Percentiles rank a stretch among this genome's conserved stretches.
These are phyloP conservation scores for Glandiceps talaboti DNA, from an alignment of 53 echinoderm and acorn worm species.

Conservation along the genomic window DNA sequence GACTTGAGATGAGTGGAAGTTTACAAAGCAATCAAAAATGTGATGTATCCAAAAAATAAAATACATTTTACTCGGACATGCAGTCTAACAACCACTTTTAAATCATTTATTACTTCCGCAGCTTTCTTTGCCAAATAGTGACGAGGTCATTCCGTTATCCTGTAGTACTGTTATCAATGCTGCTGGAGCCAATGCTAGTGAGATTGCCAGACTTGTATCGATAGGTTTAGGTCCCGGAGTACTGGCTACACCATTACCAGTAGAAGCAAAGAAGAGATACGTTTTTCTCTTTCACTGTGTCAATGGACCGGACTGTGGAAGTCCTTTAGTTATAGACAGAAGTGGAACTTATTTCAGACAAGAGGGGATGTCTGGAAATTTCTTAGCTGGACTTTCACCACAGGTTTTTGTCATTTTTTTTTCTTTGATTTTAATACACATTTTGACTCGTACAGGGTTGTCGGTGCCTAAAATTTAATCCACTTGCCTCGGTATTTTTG, in stretches of 20 bases:
- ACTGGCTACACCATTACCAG: constrained; percentile 47
- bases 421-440: no score
- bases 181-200: constrained; percentile 55
- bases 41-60: no score
- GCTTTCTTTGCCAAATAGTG: background rate
- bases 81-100: no score
- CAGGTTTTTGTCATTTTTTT: no score
- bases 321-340: constrained; percentile 42
- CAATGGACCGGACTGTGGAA: constrained; percentile 50
- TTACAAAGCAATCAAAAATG: no score
- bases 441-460: no score
- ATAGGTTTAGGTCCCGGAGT: constrained; percentile 71
- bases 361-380: constrained; percentile 91
- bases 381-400: constrained; percentile 45
- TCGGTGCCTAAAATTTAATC: no score
- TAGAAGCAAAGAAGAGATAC: constrained; percentile 59
- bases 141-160: background rate
- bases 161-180: constrained; percentile 43
- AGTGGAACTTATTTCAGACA: constrained; percentile 50
- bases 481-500: no score
- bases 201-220: constrained; percentile 44
- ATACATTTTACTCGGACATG: no score
- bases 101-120: no score
- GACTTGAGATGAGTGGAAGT: no score
- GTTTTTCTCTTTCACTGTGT: constrained; percentile 37